phyloP scores from a whole-genome alignment of 2,113 vertebrate genomes.

The Hippopotamus amphibius region DNA sequence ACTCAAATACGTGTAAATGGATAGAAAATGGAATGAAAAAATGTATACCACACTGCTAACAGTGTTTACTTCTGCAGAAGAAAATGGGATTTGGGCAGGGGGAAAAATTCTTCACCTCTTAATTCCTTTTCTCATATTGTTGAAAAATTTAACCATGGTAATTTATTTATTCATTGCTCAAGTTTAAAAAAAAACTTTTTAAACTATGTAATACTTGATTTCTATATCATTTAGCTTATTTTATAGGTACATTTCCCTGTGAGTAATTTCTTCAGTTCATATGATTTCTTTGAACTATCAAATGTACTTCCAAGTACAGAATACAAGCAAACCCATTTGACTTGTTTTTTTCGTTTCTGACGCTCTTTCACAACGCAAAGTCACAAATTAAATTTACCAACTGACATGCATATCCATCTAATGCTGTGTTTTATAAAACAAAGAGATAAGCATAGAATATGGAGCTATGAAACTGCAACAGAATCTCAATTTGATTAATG shows the following conservation, averaged over 20 bases:
- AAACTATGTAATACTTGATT: neutral
- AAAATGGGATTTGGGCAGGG: neutral
- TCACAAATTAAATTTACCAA: slow-evolving; percentile 4
- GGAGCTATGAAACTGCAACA: neutral
- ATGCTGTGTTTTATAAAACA: neutral
- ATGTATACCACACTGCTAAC: neutral
- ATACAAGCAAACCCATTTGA: neutral
- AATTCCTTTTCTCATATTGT: neutral
- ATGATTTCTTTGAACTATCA: neutral
- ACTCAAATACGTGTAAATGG: neutral
- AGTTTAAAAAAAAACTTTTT: neutral
- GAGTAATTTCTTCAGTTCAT: neutral
- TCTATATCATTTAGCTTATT: neutral
- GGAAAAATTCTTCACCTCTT: neutral
- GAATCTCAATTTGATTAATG: neutral
- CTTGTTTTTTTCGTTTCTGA: neutral
- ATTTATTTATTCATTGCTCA: slow-evolving; percentile 17
- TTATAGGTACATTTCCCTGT: neutral
- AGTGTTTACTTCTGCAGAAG: neutral
- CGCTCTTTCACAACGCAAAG: neutral
- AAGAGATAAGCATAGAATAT: neutral
- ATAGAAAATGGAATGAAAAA: neutral
- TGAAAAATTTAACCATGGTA: slow-evolving; percentile 3
- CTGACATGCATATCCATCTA: neutral
- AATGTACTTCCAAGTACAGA: slow-evolving; percentile 2